Conservation (phyloP, 2,888 invertebrate genomes). For the Cephus rjabovi region DNA sequence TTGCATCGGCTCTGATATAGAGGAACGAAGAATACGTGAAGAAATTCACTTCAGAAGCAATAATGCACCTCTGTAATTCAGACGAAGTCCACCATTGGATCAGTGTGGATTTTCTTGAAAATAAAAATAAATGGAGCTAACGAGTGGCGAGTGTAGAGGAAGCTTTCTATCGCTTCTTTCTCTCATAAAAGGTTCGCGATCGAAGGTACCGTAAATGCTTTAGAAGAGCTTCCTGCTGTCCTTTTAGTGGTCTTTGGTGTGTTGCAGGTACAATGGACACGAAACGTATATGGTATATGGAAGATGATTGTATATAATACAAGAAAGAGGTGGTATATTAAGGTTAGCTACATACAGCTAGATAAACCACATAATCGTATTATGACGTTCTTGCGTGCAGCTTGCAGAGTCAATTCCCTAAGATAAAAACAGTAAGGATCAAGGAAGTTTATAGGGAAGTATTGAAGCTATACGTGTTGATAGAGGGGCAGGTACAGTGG, state of each 20-base stretch:
- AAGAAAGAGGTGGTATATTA: not conserved
- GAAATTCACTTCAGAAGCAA: slow-evolving; percentile 37
- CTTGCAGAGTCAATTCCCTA: not conserved
- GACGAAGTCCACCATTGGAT: not conserved
- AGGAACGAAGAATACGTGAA: slow-evolving; percentile 30
- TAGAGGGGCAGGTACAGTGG: too few species aligned
- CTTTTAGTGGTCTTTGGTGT: not conserved
- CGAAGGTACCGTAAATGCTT: not conserved
- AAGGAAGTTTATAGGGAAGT: not conserved
- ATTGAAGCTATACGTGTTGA: too few species aligned
- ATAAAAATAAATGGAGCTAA: not conserved
- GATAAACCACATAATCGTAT: not conserved
- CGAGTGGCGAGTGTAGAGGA: not conserved
- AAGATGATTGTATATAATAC: not conserved
- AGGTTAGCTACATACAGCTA: not conserved
- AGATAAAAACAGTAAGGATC: not conserved
- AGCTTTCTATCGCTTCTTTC: not conserved
- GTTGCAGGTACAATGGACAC: not conserved
- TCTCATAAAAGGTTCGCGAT: not conserved
- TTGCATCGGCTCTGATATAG: not conserved
- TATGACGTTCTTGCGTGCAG: not conserved
- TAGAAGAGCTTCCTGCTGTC: not conserved
- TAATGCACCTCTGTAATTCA: slow-evolving; percentile 28
- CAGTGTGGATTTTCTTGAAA: not conserved
- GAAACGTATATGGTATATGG: not conserved